Evolutionary conservation across 2,797 vertebrate species (phyloP).

Genomic region (Hemitrygon akajei): DNA sequence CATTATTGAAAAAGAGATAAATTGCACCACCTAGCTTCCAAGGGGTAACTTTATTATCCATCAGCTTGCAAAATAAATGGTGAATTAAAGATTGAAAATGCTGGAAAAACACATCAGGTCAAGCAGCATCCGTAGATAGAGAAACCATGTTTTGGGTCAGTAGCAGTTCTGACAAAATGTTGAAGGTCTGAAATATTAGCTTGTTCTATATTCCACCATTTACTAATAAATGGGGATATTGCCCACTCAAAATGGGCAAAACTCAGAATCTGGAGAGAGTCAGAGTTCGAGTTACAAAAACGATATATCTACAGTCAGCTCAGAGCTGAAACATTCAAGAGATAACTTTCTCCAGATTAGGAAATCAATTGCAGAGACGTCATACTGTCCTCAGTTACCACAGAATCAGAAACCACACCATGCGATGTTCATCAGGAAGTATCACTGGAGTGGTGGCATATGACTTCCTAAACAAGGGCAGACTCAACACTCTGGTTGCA

Average conservation of each 20-base stretch:
- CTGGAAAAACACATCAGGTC: too few relatives aligned
- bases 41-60: background rate
- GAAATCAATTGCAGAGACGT: background rate
- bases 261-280: background rate
- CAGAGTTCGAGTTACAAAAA: too few relatives aligned
- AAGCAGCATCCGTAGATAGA: too few relatives aligned
- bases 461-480: background rate
- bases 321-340: background rate
- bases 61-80: too few relatives aligned
- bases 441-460: background rate
- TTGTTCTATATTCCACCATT: too few relatives aligned
- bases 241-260: background rate
- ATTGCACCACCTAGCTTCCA: background rate
- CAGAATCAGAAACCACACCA: background rate
- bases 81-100: too few relatives aligned
- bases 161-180: too few relatives aligned
- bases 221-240: background rate
- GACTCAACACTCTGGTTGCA: background rate
- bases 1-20: background rate
- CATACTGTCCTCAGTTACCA: background rate
- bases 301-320: background rate
- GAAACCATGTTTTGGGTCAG: too few relatives aligned
- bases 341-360: background rate
- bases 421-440: background rate
- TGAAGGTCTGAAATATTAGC: too few relatives aligned